Base-by-base conservation (phyloP, 1,140 invertebrate species). In the Aplysia californica region DNA sequence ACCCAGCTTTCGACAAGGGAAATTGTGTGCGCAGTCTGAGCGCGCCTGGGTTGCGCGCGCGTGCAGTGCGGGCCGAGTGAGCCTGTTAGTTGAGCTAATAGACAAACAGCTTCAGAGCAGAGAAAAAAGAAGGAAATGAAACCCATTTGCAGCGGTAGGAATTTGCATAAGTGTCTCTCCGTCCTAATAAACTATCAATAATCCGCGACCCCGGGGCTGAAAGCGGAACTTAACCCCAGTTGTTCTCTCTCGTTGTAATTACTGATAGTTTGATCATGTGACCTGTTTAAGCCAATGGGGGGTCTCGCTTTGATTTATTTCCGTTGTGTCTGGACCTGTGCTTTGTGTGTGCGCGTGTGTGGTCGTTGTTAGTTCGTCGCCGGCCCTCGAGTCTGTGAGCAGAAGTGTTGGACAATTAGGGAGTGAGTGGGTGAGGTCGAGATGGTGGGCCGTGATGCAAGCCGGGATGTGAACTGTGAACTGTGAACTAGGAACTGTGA, bases 121-220 rank as follows among this genome's bases (percentile, higher is more conserved):
- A 29, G 68, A 70, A 39, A 55, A 50, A 69, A 70, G 23, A 31
- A 70, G 68, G 68, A 70, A 70, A 70, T 70, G 68, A 70, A 70
- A 70, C 29, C 68, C 68, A 55, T 70, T 70, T 70, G 58, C 23
- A 55, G 68, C 44, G 10, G n/a, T 55, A 20, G 68, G 50, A 70
- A 70, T 70, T 70, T 70, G 68, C 68, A 70, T 70, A 70, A 70
- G 68, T 70, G 68, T 70, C 68, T 70, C 68, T 70, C 68, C 20
- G 38, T 15, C 26, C 44, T 70, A 70, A 70, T 70, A 70, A 70
- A 70, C 68, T 55, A 70, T 70, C 44, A 70, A 70, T 70, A 70
- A 70, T 55, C 31, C 68, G 29, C 21, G 44, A 55, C 68, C 58
- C 68, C 44, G 66, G 44, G 21, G 72, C 41, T n/a, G n/a, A n/a